Percentiles rank a stretch among this genome's conserved stretches.
Conservation (phyloP, 2,113 vertebrate genomes). For the Puffinus mauretanicus region DNA sequence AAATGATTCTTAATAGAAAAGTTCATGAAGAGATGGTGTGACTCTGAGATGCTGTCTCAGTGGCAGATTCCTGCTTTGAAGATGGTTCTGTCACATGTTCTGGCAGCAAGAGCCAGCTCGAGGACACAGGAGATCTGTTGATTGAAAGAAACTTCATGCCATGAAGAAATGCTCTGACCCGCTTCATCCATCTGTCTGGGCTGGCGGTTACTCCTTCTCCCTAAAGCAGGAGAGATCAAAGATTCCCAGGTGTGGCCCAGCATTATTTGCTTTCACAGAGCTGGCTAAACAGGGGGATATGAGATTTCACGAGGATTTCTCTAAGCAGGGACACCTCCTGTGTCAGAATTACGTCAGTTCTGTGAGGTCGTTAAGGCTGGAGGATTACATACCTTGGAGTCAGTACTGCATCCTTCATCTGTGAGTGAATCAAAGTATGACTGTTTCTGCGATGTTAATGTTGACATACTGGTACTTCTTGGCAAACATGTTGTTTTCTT, state of each 20-base stretch:
- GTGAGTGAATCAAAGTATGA: not conserved
- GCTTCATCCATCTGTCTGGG: not conserved
- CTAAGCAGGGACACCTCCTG: not conserved
- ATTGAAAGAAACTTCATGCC: not conserved
- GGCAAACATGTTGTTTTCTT: not conserved
- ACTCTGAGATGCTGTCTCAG: not conserved
- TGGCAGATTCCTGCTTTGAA: not conserved
- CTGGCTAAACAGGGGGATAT: not conserved
- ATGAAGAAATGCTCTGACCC: not conserved
- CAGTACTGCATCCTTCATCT: not conserved
- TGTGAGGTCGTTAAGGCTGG: not conserved
- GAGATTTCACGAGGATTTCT: not conserved
- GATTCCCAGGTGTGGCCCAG: not conserved
- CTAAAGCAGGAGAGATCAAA: conserved; percentile 2
- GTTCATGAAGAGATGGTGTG: not conserved
- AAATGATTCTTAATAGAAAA: not conserved
- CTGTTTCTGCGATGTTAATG: not conserved
- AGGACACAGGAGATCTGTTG: not conserved
- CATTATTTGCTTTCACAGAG: not conserved
- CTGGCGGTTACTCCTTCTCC: not conserved
- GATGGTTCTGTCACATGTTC: not conserved
- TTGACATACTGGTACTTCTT: not conserved
- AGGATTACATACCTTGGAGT: not conserved
- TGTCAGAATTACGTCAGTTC: not conserved
- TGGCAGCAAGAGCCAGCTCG: not conserved